Base-by-base conservation (phyloP, 2,797 vertebrate genomes). In the Phyllotis vaccarum region DNA sequence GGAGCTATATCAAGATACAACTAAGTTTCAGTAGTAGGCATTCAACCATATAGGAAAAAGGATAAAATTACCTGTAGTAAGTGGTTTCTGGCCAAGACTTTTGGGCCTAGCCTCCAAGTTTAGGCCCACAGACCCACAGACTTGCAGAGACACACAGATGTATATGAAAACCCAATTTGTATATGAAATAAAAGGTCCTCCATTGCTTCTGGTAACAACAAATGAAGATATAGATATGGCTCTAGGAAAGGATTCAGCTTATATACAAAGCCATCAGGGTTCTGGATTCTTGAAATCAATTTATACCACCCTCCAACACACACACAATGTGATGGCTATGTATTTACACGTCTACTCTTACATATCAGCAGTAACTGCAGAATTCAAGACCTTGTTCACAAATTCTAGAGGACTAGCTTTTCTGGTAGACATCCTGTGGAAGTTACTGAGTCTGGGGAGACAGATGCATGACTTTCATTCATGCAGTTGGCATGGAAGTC, bases 21-120 rank as follows among this genome's bases (percentile, higher is more conserved):
- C 31, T 43, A 92, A 75, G 34, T 86, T 70, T 37, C 40, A 89
- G 21, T 11, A 49, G 13, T 37, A 86, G 5, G 0, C 56, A 86
- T 95, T 64, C 60, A 60, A 6, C 82, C 79, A 56, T 52, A n/a
- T 17, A 74, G 46, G 74, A 56, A 37, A 80, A 96, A 93, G 93
- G 3, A 49, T 83, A 76, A 64, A 14, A 64, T n/a, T n/a, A n/a
- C n/a, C n/a, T n/a, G n/a, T n/a, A n/a, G n/a, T n/a, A n/a, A n/a
- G n/a, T n/a, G n/a, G n/a, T n/a, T n/a, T n/a, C n/a, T n/a, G n/a
- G n/a, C n/a, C n/a, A n/a, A n/a, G n/a, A n/a, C n/a, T n/a, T n/a
- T n/a, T n/a, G n/a, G n/a, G n/a, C n/a, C n/a, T n/a, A n/a, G n/a
- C n/a, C n/a, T n/a, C n/a, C n/a, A n/a, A n/a, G n/a, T n/a, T n/a